phyloP scores from a whole-genome alignment of 1,140 invertebrate species.

The Pachypsylla venusta region DNA sequence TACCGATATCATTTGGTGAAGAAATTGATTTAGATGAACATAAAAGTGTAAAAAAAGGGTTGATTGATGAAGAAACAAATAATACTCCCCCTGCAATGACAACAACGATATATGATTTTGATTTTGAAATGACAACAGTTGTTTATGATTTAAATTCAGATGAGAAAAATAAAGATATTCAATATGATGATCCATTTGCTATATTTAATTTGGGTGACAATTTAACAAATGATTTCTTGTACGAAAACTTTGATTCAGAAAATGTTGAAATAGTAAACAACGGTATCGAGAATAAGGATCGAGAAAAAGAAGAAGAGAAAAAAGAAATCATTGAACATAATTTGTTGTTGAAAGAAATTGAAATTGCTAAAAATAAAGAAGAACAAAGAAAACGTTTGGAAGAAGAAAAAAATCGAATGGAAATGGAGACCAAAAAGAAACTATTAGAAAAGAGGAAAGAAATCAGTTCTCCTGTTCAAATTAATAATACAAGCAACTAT shows the following conservation, averaged over 20 bases:
- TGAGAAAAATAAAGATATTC: not conserved
- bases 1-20: too few species aligned
- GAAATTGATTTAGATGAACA: too few species aligned
- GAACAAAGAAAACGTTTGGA: too few species aligned
- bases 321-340: slow-evolving; percentile 1
- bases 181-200: slow-evolving; percentile 4
- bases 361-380: slow-evolving; percentile 3
- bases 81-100: not conserved
- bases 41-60: too few species aligned
- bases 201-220: not conserved
- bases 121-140: slow-evolving; percentile 7
- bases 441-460: too few species aligned
- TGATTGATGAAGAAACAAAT: too few species aligned
- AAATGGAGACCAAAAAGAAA: too few species aligned
- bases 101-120: not conserved
- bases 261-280: not conserved
- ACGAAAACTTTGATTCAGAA: not conserved
- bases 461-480: too few species aligned
- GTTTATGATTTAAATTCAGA: not conserved
- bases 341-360: not conserved
- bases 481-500: too few species aligned
- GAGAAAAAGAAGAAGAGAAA: not conserved
- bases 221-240: not conserved
- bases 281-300: not conserved
- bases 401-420: too few species aligned